These are phyloP conservation scores for Cryptoblepharus egeriae DNA, from an alignment of 2,797 vertebrate species.

Conservation along the genomic window DNA sequence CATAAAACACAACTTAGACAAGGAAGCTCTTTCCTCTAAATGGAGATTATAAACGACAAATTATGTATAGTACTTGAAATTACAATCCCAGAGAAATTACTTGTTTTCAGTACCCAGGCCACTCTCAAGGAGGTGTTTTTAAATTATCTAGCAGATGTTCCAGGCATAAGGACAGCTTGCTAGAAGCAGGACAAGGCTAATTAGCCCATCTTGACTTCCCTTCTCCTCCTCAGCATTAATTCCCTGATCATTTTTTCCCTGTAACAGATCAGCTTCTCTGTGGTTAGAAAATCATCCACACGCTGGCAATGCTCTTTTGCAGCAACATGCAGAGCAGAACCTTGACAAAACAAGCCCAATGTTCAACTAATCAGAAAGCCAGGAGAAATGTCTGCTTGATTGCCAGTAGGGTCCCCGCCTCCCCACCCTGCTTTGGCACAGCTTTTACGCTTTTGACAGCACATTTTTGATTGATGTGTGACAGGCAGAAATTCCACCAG, in stretches of 20 bases:
- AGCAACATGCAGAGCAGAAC: constrained; percentile 12
- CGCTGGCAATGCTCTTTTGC: constrained; percentile 42
- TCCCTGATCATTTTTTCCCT: constrained; percentile 52
- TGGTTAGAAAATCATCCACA: constrained; percentile 29
- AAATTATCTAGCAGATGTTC: constrained; percentile 70
- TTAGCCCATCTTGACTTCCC: constrained; percentile 54
- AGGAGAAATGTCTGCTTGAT: constrained; percentile 34
- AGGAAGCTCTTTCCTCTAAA: not conserved
- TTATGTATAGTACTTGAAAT: constrained; percentile 8
- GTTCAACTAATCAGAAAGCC: constrained; percentile 48
- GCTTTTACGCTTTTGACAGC: not conserved
- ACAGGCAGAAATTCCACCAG: not conserved
- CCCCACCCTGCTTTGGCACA: not conserved
- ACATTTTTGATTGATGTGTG: too few relatives aligned
- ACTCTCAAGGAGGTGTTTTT: constrained; percentile 66
- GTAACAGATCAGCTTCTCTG: constrained; percentile 51
- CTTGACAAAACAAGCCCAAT: constrained; percentile 50
- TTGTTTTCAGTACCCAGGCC: constrained; percentile 45
- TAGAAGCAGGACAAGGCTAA: constrained; percentile 68
- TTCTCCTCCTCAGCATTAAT: constrained; percentile 64
- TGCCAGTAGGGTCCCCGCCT: not conserved
- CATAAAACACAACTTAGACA: constrained; percentile 16
- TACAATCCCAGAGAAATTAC: constrained; percentile 25
- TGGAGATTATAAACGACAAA: constrained; percentile 20
- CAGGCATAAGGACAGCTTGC: constrained; percentile 69